Base-by-base conservation (phyloP, 2,797 vertebrate species). In the Anableps anableps region DNA sequence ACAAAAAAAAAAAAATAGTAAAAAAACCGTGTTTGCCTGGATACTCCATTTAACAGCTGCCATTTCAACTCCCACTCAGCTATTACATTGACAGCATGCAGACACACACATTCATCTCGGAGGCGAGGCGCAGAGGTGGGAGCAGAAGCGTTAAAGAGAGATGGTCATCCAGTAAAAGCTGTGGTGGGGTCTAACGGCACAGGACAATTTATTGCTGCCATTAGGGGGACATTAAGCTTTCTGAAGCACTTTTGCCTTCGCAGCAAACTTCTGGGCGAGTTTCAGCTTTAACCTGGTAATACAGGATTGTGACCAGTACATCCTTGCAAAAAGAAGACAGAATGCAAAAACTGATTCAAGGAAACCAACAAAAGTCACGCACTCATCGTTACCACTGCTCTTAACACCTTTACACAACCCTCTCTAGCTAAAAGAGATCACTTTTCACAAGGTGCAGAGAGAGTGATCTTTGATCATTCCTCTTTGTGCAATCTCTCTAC, bases 41-140 rank as follows among this genome's bases (percentile, higher is more conserved):
- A 86, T 91, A 82, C 83, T 92, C 86, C 85, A 79, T 90, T 93
- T 92, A 87, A 93, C 88, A 88, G 88, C 88, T 92, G 86, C 79
- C 85, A 91, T 89, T 88, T 91, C 81, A 78, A 86, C 90, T 88
- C 92, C 88, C 80, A 88, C 89, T 78, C 86, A 85, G 85, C 76
- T n/a, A 80, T 92, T 86, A 83, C 74, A 78, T 48, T 79, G 76
- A 70, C 80, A 74, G 64, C 60, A 50, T 68, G 50, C 75, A 68
- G 78, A 79, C 74, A 48, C 53, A 79, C 75, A 43, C 68, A 51
- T 78, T 78, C 77, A 47, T 47, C 68, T 47, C 1, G 7, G 41
- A 47, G 45, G n/a, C 19, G 43, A 62, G 31, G 41, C 36, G 38
- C 36, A 53, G 31, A 81, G 84, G 78, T 85, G 82, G 79, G 55